phyloP scores from a whole-genome alignment of 2,888 invertebrate species.

The Alviniconcha strummeri region DNA sequence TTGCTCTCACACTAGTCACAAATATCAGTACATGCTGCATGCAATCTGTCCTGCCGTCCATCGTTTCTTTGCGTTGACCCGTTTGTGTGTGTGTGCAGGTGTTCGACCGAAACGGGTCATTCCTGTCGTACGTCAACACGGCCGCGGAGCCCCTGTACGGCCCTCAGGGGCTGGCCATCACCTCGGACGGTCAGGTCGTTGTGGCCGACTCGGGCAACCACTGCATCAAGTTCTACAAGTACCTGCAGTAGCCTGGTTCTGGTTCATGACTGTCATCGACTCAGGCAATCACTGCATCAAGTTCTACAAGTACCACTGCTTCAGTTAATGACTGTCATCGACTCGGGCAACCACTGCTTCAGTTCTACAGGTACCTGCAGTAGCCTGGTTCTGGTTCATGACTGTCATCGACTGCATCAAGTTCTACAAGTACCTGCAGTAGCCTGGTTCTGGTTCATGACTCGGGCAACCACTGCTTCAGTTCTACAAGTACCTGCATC shows the following conservation, averaged over 20 bases:
- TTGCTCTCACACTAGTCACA: too few species aligned
- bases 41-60: too few species aligned
- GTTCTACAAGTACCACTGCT: conserved; percentile 73
- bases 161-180: conserved; percentile 76
- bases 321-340: neutral
- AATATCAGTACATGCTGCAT: too few species aligned
- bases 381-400: too few species aligned
- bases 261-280: conserved; percentile 75
- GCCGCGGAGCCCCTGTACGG: conserved; percentile 76
- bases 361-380: too few species aligned
- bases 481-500: too few species aligned
- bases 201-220: conserved; percentile 78
- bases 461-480: too few species aligned
- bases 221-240: conserved; percentile 76
- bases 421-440: too few species aligned
- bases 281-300: conserved; percentile 77
- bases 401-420: too few species aligned
- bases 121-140: conserved; percentile 76
- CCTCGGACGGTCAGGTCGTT: conserved; percentile 74
- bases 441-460: neutral
- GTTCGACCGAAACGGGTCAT: conserved; percentile 76
- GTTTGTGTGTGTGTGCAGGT: conserved; percentile 65
- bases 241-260: conserved; percentile 62
- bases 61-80: too few species aligned
- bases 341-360: too few species aligned